Evolutionary conservation across 2,113 vertebrate species (phyloP).

Genomic region (Dasyurus viverrinus): DNA sequence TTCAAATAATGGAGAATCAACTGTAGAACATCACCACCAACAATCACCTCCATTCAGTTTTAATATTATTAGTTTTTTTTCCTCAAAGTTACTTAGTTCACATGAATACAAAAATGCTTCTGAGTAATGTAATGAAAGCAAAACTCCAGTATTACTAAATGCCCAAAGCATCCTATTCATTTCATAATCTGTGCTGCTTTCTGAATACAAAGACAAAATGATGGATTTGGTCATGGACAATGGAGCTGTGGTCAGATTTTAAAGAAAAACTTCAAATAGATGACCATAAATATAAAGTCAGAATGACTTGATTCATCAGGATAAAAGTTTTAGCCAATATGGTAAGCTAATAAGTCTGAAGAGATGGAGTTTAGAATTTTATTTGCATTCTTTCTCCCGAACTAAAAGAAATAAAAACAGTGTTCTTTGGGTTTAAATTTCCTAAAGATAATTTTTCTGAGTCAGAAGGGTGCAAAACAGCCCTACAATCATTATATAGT

Average conservation of each 20-base stretch:
- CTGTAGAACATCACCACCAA: neutral
- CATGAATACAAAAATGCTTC: constrained; percentile 76
- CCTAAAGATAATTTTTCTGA: neutral
- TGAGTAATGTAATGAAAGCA: constrained; percentile 49
- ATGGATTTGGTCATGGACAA: constrained; percentile 74
- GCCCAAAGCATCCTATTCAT: constrained; percentile 59
- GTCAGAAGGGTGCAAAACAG: neutral
- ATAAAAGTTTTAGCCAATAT: constrained; percentile 16
- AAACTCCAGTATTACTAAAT: constrained; percentile 59
- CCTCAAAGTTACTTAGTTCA: constrained; percentile 69
- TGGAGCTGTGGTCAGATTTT: constrained; percentile 69
- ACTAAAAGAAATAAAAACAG: neutral
- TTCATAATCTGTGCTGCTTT: constrained; percentile 55
- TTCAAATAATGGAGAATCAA: constrained; percentile 4
- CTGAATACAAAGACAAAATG: constrained; percentile 70
- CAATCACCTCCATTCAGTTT: constrained; percentile 35
- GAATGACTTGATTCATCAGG: constrained; percentile 40
- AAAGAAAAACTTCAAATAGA: constrained; percentile 71
- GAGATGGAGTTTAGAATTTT: neutral
- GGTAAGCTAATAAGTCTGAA: neutral
- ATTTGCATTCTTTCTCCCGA: neutral
- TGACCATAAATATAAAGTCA: constrained; percentile 75
- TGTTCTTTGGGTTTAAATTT: neutral
- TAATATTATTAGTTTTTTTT: constrained; percentile 57
- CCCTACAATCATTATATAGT: neutral